Evolutionary conservation across 2,888 invertebrate species (phyloP), one percentile per base, ranked within the genome.

Genomic region (Mamestra brassicae): DNA sequence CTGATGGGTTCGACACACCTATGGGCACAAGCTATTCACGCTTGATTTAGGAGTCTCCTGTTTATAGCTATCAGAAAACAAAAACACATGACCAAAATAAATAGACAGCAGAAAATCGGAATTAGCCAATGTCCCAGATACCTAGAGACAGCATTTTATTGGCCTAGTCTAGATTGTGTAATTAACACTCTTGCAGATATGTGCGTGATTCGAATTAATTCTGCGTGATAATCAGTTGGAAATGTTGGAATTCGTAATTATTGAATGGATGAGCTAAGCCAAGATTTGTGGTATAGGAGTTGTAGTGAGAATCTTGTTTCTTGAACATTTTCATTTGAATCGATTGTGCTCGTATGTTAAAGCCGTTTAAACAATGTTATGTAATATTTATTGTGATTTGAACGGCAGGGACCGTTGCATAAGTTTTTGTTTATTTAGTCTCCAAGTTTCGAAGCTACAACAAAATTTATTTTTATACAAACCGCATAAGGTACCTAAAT

Each of bases 211-310:
- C 62, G 61, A 74, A 61, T 69, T 26, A 6, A 57, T 54, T 71
- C 11, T 45, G 11, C 36, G 54, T 55, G 45, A 45, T 60, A 70
- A 66, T 45, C 17, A 54, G 45, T 57, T 63, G 52, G 62, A 67
- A 70, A 74, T 67, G 45, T 57, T 63, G 52, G 60, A 67, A 70
- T 77, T 67, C 34, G 69, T 62, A 78, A 70, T 42, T 58, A 55
- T 45, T 67, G 42, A 78, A 72, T 71, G 61, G 47, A 36, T 45
- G 36, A 66, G n/a, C 8, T 58, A 50, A 15, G 47, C 42, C 17
- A 36, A 38, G 5, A 60, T 75, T 81, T 78, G 26, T 57, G 47
- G 38, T 68, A 84, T 72, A 58, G 7, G 36, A 6, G 63, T 62
- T 64, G 11, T 74, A 17, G 15, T n/a, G 54, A 8, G 11, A 57